phyloP scores from a whole-genome alignment of 2,113 vertebrate species.

The Alethe diademata region DNA sequence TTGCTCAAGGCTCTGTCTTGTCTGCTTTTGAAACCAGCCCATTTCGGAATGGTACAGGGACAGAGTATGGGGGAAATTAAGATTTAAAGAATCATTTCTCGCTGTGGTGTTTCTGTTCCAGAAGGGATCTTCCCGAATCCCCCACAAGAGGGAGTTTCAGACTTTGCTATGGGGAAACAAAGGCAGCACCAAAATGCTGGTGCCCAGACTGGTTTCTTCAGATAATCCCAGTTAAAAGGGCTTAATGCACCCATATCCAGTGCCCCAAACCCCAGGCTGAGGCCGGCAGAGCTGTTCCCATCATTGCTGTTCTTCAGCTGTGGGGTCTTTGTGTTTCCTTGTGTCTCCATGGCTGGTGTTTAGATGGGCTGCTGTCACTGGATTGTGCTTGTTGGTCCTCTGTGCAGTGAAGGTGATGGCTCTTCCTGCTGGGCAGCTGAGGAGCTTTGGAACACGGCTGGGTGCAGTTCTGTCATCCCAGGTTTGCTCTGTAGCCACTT shows the following conservation, averaged over 20 bases:
- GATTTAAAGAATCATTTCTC: background rate
- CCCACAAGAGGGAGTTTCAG: conserved; percentile 62
- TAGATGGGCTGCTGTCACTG: background rate
- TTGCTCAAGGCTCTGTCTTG: background rate
- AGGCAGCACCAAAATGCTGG: background rate
- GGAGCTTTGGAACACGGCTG: background rate
- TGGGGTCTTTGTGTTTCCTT: background rate
- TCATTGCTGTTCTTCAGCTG: background rate
- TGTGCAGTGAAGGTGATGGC: background rate
- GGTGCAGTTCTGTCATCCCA: background rate
- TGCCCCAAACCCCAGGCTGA: background rate
- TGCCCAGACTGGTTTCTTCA: background rate
- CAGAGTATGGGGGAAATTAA: fast-evolving
- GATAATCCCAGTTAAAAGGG: background rate
- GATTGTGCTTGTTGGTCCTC: background rate
- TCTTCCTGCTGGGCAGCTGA: background rate
- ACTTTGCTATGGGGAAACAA: background rate
- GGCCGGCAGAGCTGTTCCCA: background rate
- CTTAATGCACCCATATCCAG: fast-evolving
- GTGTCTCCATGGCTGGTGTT: background rate
- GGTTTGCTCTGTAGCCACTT: background rate
- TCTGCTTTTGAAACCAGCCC: background rate
- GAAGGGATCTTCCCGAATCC: background rate
- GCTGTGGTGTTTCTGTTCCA: background rate
- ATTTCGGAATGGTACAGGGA: background rate